Evolutionary conservation across 2,113 vertebrate genomes (phyloP).

Genomic region (Ophthalmolycus amberensis): DNA sequence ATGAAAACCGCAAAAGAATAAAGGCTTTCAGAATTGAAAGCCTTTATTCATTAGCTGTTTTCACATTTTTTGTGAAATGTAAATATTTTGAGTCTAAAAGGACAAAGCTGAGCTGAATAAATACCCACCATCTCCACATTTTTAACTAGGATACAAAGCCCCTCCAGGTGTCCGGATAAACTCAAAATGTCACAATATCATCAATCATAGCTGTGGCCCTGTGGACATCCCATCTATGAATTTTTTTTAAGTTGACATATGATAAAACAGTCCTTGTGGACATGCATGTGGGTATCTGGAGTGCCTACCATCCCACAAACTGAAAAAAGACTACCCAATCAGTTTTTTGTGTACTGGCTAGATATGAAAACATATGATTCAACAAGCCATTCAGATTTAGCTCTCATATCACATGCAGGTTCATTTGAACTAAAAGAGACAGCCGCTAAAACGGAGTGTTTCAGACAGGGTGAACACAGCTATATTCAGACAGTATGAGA

Average conservation of each 20-base stretch:
- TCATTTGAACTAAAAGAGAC: too few relatives aligned
- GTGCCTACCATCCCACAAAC: too few relatives aligned
- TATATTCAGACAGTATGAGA: too few relatives aligned
- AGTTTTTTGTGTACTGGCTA: background rate
- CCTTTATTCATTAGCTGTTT: background rate
- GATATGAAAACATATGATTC: background rate
- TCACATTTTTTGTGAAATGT: background rate
- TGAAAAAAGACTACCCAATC: background rate
- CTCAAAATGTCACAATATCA: background rate
- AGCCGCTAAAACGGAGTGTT: too few relatives aligned
- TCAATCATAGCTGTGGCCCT: too few relatives aligned
- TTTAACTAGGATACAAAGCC: background rate
- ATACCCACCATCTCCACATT: background rate
- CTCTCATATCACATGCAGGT: background rate
- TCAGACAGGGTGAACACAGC: too few relatives aligned
- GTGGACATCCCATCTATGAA: background rate
- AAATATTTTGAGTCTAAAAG: background rate
- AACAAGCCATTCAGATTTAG: background rate
- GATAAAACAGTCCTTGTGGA: too few relatives aligned
- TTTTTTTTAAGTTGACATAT: too few relatives aligned
- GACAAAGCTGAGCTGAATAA: background rate
- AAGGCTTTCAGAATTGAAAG: background rate
- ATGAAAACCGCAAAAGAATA: background rate
- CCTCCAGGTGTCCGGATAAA: background rate
- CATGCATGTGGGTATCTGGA: too few relatives aligned